Percentiles rank a stretch among this genome's conserved stretches.
These are phyloP conservation scores for Sebastes nivosus DNA, from an alignment of 2,797 vertebrate species.

Conservation along the genomic window DNA sequence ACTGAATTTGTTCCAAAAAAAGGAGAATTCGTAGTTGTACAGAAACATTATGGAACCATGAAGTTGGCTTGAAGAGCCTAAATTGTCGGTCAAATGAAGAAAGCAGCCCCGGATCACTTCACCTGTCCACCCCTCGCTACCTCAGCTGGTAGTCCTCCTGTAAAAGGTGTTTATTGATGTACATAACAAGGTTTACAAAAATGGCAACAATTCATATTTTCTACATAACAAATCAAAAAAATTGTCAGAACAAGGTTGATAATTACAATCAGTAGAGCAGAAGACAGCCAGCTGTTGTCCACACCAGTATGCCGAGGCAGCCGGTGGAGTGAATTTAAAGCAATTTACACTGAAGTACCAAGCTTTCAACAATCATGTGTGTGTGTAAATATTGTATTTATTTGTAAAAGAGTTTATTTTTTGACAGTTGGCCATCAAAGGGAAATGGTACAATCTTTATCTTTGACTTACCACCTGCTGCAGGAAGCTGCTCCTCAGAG, in stretches of 20 bases:
- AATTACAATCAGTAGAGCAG: neutral
- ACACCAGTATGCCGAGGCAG: neutral
- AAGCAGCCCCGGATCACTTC: constrained; percentile 5
- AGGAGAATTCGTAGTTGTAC: neutral
- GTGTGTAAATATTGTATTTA: constrained; percentile 65
- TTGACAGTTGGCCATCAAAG: constrained; percentile 47
- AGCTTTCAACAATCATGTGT: constrained; percentile 36
- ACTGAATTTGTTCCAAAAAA: constrained; percentile 7
- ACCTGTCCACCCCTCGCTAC: constrained; percentile 24
- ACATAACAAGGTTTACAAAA: constrained; percentile 48
- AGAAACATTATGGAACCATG: neutral
- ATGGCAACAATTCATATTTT: constrained; percentile 33
- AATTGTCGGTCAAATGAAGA: constrained; percentile 2
- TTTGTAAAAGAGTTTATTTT: constrained; percentile 68
- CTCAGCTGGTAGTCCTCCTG: constrained; percentile 49
- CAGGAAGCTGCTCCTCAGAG: constrained; percentile 32
- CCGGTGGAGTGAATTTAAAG: constrained; percentile 27
- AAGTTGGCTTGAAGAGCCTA: neutral
- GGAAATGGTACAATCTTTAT: constrained; percentile 17
- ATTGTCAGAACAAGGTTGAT: neutral
- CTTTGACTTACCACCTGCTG: constrained; percentile 14
- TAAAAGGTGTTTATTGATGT: constrained; percentile 28
- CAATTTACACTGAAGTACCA: constrained; percentile 31
- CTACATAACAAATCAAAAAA: constrained; percentile 35
- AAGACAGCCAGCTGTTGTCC: constrained; percentile 3